These are phyloP conservation scores for Acrobeloides nanus DNA, from an alignment of 2,888 invertebrate species.

Conservation along the genomic window DNA sequence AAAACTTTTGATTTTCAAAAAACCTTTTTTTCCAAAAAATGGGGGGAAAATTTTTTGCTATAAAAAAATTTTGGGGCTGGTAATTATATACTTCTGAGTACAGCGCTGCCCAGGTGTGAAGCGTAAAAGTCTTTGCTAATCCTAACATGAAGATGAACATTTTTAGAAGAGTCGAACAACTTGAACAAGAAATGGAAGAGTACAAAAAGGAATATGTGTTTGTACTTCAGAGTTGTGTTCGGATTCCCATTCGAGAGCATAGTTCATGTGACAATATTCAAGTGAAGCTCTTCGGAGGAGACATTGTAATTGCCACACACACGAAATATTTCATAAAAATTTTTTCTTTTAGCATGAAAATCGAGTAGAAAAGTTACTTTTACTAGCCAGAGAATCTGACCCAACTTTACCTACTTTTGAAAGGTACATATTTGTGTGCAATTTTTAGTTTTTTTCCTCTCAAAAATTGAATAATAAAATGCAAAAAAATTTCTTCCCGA, in stretches of 20 bases:
- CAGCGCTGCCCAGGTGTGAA: neutral
- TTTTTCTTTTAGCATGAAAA: slow-evolving; percentile 55
- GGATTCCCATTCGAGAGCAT: slow-evolving; percentile 57
- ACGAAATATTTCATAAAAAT: slow-evolving; percentile 3
- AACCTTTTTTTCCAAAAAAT: neutral
- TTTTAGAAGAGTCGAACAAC: slow-evolving; percentile 22
- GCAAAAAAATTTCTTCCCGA: no score
- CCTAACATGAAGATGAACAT: no score
- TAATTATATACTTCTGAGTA: neutral
- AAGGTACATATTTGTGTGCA: slow-evolving; percentile 46
- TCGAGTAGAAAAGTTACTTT: slow-evolving; percentile 55
- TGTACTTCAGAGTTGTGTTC: slow-evolving; percentile 58
- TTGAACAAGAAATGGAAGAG: slow-evolving; percentile 55
- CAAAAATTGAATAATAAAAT: no score
- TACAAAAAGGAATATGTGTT: slow-evolving; percentile 58
- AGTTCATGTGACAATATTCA: slow-evolving; percentile 55
- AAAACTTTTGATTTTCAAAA: no score
- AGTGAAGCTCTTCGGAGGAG: slow-evolving; percentile 58
- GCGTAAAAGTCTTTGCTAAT: no score
- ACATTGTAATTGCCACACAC: slow-evolving; percentile 53
- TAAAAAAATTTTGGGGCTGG: neutral
- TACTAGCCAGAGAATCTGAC: slow-evolving; percentile 57
- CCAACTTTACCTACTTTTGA: slow-evolving; percentile 59
- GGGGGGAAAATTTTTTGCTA: neutral
- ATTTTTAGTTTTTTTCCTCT: slow-evolving; percentile 4